A percentile compares a stretch with the other conserved stretches of the same genome.
Conservation (phyloP, 2,113 vertebrate species). For the Protobothrops mucrosquamatus region DNA sequence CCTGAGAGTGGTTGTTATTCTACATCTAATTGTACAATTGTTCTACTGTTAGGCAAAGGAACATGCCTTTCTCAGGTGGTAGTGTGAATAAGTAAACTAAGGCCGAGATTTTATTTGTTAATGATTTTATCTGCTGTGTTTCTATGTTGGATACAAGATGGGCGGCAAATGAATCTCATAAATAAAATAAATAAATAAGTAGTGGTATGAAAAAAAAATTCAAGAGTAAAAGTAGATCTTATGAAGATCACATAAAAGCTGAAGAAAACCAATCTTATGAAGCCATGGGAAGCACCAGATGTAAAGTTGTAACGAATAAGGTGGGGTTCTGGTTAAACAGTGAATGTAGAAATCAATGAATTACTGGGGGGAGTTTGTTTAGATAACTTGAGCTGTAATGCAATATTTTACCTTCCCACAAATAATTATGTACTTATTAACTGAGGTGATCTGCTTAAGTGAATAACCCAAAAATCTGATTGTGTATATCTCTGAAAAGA, state of each 20-base stretch:
- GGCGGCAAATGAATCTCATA: not conserved
- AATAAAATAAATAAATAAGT: not conserved
- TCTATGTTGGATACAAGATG: not conserved
- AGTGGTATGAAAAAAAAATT: not conserved
- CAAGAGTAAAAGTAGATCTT: not conserved
- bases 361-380: conserved; percentile 60
- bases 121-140: not conserved
- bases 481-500: conserved; percentile 59
- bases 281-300: conserved; percentile 33
- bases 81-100: not conserved
- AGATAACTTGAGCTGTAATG: conserved; percentile 41
- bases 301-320: conserved; percentile 45
- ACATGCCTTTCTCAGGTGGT: too few species aligned
- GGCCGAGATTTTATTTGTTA: not conserved
- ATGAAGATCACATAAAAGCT: conserved; percentile 35
- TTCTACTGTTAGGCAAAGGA: not conserved
- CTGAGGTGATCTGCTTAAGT: conserved; percentile 58
- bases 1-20: not conserved
- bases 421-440: conserved; percentile 70
- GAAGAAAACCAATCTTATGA: conserved; percentile 40
- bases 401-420: conserved; percentile 56
- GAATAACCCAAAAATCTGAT: conserved; percentile 55
- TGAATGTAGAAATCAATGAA: conserved; percentile 35
- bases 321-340: conserved; percentile 54
- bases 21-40: not conserved